A percentile compares a stretch with the other conserved stretches of the same genome.
Conservation (phyloP, 2,113 vertebrate species). For the Hemibagrus wyckioides region DNA sequence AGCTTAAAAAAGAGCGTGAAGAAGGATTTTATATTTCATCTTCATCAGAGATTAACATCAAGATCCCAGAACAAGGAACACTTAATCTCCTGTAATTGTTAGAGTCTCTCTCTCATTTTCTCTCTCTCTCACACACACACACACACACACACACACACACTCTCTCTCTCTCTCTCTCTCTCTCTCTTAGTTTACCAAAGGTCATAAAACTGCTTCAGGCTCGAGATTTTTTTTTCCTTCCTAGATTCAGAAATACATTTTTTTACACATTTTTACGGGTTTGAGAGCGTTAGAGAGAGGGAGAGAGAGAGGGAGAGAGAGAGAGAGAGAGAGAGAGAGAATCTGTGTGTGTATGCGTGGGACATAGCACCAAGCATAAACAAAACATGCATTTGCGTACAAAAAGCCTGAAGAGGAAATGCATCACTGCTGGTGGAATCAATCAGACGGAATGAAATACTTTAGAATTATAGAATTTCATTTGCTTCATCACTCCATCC, state of each 20-base stretch:
- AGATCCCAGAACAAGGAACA: constrained; percentile 14
- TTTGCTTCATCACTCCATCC: too few relatives aligned
- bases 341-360: too few relatives aligned
- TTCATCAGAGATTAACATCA: constrained; percentile 18
- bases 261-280: not conserved
- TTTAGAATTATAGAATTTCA: too few relatives aligned
- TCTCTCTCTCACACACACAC: not conserved
- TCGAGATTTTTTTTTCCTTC: not conserved
- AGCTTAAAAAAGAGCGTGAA: not conserved
- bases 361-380: too few relatives aligned
- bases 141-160: too few relatives aligned
- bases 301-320: too few relatives aligned
- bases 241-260: not conserved
- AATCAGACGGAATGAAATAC: too few relatives aligned
- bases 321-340: too few relatives aligned
- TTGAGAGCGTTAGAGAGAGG: too few relatives aligned
- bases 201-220: constrained; percentile 12
- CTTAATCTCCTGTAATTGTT: constrained; percentile 15
- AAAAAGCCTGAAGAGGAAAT: too few relatives aligned
- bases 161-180: not conserved
- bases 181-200: not conserved
- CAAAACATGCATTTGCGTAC: too few relatives aligned
- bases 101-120: not conserved
- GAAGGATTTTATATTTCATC: constrained; percentile 15
- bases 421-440: too few relatives aligned